phyloP scores from a whole-genome alignment of 2,888 invertebrate species.

The Labia minor region DNA sequence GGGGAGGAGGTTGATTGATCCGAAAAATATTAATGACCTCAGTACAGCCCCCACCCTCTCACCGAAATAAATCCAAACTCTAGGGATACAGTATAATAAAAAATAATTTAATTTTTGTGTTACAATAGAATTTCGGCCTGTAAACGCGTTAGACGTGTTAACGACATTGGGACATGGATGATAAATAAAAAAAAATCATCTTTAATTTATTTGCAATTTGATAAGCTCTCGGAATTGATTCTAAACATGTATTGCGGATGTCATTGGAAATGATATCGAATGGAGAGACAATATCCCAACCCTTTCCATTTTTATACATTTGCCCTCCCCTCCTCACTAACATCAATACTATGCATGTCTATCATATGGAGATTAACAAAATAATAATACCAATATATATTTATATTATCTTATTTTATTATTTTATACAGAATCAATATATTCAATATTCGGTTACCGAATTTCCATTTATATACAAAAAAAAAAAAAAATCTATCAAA shows the following conservation, averaged over 20 bases:
- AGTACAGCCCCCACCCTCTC: not conserved
- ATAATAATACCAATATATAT: too few relatives aligned
- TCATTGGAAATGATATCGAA: not conserved
- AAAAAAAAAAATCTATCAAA: too few relatives aligned
- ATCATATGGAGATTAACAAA: too few relatives aligned
- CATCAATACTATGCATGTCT: too few relatives aligned
- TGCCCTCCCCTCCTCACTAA: too few relatives aligned
- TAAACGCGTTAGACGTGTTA: conserved; percentile 13
- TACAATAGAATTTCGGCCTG: conserved; percentile 13
- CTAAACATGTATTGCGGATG: conserved; percentile 1
- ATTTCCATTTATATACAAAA: too few relatives aligned
- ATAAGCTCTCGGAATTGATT: conserved; percentile 1
- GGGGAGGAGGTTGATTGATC: conserved; percentile 3
- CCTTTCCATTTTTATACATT: too few relatives aligned
- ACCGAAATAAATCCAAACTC: not conserved
- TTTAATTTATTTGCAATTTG: conserved; percentile 13
- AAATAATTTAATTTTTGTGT: conserved; percentile 7
- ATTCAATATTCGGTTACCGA: too few relatives aligned
- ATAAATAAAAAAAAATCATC: not conserved
- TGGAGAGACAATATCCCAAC: too few relatives aligned
- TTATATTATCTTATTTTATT: too few relatives aligned
- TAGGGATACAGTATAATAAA: not conserved
- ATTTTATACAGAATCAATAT: too few relatives aligned
- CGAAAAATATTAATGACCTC: not conserved
- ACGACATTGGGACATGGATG: not conserved